Evolutionary conservation across 92 coral and sea anemone genomes (phyloP).

Genomic region (Epizoanthus rinbou): DNA sequence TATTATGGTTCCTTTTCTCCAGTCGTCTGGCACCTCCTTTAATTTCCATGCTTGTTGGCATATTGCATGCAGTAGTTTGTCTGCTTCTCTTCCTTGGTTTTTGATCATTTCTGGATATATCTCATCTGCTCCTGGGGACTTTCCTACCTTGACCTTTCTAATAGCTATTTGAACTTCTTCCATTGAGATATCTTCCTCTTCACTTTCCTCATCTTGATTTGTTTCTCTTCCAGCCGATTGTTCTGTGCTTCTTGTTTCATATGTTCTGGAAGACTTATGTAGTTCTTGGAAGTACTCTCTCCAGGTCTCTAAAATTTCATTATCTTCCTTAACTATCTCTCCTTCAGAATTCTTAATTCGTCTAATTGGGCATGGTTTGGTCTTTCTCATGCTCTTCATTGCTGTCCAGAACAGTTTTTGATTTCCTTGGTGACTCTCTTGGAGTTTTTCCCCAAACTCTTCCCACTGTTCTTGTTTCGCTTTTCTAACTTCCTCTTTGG

Average conservation of each 20-base stretch:
- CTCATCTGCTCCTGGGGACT: slow-evolving; percentile 28
- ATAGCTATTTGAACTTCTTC: slow-evolving; percentile 20
- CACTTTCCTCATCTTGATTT: slow-evolving; percentile 25
- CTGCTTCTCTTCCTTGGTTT: slow-evolving; percentile 26
- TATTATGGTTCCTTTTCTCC: slow-evolving; percentile 25
- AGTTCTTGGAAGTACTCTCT: slow-evolving; percentile 25
- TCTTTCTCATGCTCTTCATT: slow-evolving; percentile 22
- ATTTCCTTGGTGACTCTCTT: slow-evolving; percentile 25
- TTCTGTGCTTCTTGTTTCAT: slow-evolving; percentile 25
- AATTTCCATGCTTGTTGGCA: slow-evolving; percentile 25
- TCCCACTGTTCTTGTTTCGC: slow-evolving; percentile 27
- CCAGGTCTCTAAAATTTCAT: slow-evolving; percentile 25
- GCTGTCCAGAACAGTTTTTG: slow-evolving; percentile 26
- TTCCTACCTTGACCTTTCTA: slow-evolving; percentile 20
- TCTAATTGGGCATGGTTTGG: slow-evolving; percentile 26
- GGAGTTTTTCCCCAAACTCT: slow-evolving; percentile 26
- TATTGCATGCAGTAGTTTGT: slow-evolving; percentile 22
- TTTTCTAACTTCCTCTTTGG: slow-evolving; percentile 25
- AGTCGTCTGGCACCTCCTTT: slow-evolving; percentile 25
- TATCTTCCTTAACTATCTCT: slow-evolving; percentile 22
- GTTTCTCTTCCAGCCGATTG: slow-evolving; percentile 27
- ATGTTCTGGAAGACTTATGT: slow-evolving; percentile 25
- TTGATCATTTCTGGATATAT: slow-evolving; percentile 23
- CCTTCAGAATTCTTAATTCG: slow-evolving; percentile 23
- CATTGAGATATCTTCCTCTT: slow-evolving; percentile 25